Conservation (phyloP, 1,140 invertebrate species). For the Acyrthosiphon pisum region DNA sequence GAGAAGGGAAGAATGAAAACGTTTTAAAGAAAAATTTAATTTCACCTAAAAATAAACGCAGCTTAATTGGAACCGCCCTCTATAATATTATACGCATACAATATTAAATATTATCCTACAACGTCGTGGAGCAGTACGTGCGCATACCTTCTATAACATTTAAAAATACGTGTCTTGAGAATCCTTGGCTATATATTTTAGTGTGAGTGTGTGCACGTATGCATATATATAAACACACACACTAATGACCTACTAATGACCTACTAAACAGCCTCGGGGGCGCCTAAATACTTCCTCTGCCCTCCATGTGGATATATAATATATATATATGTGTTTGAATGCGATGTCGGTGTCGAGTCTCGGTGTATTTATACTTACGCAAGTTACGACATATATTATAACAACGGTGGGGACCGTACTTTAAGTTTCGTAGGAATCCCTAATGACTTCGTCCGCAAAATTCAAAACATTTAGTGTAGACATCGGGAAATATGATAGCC, state of each 20-base stretch:
- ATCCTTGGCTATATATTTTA: background rate
- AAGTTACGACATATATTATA: background rate
- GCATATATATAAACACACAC: background rate
- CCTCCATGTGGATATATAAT: background rate
- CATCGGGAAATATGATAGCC: background rate
- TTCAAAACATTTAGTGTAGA: background rate
- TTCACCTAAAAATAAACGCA: background rate
- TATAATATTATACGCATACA: background rate
- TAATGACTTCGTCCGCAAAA: background rate
- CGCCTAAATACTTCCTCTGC: constrained; percentile 12
- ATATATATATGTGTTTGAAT: no score
- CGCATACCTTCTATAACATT: background rate
- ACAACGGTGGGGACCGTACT: background rate
- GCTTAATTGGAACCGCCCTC: constrained; percentile 24
- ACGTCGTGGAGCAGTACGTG: background rate
- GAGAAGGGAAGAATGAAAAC: background rate
- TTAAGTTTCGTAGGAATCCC: background rate
- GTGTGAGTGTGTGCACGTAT: background rate
- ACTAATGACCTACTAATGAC: background rate
- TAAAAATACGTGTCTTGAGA: constrained; percentile 8
- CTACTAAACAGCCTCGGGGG: background rate
- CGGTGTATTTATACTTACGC: background rate
- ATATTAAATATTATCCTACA: background rate
- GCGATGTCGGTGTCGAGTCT: background rate
- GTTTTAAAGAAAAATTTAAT: constrained; percentile 7